Base-by-base conservation (phyloP, 30 jellyfish, hydroid and myxozoan species). In the Calvadosia cruxmelitensis region DNA sequence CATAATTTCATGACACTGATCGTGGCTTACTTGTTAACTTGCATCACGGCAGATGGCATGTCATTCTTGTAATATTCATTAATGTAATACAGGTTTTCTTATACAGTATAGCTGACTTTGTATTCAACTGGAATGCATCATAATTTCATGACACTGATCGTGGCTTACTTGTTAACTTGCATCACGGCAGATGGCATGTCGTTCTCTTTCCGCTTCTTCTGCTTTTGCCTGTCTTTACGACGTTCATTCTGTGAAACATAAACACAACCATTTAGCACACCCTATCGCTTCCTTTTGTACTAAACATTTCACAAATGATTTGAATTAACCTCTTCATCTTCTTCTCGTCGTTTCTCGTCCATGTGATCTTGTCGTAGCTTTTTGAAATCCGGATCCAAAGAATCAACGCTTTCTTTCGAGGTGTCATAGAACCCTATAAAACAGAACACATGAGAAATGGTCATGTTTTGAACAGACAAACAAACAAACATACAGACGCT, bases 221-320 rank as follows among this genome's bases (percentile, higher is more conserved):
- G 95, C 32, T 86, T 74, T 33, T 92, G 94, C 50, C 79, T 78
- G 70, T 92, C 99, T 65, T 92, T 92, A 34, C 93, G 69, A 33
- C 99, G 72, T 35, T 90, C 98, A 29, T 82, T 73, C 97, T 87
- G n/a, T n/a, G n/a, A n/a, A n/a, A n/a, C n/a, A n/a, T n/a, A n/a
- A n/a, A n/a, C n/a, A n/a, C n/a, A n/a, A n/a, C n/a, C n/a, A n/a
- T n/a, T n/a, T n/a, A n/a, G n/a, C n/a, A n/a, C n/a, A n/a, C n/a
- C n/a, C n/a, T n/a, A n/a, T n/a, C n/a, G n/a, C n/a, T n/a, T n/a
- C n/a, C n/a, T n/a, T n/a, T n/a, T n/a, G n/a, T n/a, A n/a, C n/a
- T n/a, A n/a, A n/a, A n/a, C n/a, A n/a, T n/a, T n/a, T n/a, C n/a
- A n/a, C n/a, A n/a, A n/a, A n/a, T n/a, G 16, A 31, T 13, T 24